Base-by-base conservation (phyloP, 2,797 vertebrate species). In the Tokudaia tokunoshimensis region DNA sequence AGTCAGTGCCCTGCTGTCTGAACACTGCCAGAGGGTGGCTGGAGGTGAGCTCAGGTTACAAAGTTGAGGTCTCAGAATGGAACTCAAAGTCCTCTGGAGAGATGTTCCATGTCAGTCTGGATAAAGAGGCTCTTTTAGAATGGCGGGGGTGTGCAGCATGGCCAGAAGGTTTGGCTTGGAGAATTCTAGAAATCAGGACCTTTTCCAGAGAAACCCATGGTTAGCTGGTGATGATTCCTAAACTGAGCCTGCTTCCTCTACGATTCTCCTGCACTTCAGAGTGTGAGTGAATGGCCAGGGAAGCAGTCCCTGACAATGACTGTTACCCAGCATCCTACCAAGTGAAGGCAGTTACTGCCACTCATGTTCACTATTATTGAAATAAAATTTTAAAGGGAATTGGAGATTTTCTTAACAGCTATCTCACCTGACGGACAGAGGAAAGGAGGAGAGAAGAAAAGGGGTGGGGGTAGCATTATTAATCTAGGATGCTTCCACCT, bases 11-110 rank as follows among this genome's bases (percentile, higher is more conserved):
- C 74, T 83, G 22, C 9, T 14, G 78, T 89, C 76, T 89, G 93
- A 94, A 50, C 44, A 75, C 34, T 87, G 87, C 55, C 89, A 50
- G 31, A 89, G 80, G 78, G 76, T 34, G 10, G 80, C 47, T 44
- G 26, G 72, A 94, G 81, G 89, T 59, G 80, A 94, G 91, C 34
- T 94, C 95, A 94, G 63, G 24, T 97, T 86, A 74, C 92, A 84
- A 82, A 86, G 50, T 67, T 12, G 44, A 87, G 24, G 37, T 85
- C 44, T 81, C 85, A 83, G 52, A 84, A 74, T 15, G 61, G 72
- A 92, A 86, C 47, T 70, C 44, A 88, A 34, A 94, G 89, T 96
- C 61, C 94, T 89, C 76, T 76, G 81, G 50, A 96, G 89, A 84
- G 52, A 55, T 78, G 50, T 31, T 81, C 57, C 47, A 1, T 17